Percentiles rank a stretch among this genome's conserved stretches.
phyloP scores from a whole-genome alignment of 2,113 vertebrate species.

The Acrocephalus kingi region DNA sequence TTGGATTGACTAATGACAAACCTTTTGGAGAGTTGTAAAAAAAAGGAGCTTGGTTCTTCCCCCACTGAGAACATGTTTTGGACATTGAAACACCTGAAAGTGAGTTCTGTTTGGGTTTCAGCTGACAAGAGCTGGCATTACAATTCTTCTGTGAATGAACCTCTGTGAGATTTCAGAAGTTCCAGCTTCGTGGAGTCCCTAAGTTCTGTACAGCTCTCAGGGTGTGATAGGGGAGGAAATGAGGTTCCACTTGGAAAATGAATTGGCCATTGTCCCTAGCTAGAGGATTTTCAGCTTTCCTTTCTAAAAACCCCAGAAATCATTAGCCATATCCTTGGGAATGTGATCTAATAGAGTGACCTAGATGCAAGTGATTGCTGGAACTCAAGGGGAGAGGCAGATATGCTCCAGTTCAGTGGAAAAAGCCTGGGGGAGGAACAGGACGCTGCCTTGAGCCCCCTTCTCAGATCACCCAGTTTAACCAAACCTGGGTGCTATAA shows the following conservation, averaged over 20 bases:
- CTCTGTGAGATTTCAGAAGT: neutral
- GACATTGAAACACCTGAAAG: neutral
- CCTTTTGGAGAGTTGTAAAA: neutral
- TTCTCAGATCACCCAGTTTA: neutral
- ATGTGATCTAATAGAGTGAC: constrained; percentile 13
- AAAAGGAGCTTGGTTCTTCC: neutral
- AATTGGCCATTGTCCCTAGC: neutral
- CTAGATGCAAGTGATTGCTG: constrained; percentile 17
- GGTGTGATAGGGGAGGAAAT: neutral
- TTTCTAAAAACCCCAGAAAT: constrained; percentile 1
- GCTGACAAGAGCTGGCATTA: neutral
- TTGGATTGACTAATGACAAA: neutral
- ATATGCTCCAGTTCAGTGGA: neutral
- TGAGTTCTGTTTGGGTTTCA: neutral
- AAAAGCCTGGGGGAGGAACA: neutral
- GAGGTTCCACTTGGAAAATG: neutral
- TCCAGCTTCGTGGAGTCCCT: neutral
- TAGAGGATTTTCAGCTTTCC: constrained; percentile 35
- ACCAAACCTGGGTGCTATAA: neutral
- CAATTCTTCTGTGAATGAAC: neutral
- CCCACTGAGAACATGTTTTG: rapidly evolving
- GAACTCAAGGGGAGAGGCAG: neutral
- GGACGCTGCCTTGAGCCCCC: rapidly evolving
- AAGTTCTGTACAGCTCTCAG: neutral
- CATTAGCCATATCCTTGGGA: constrained; percentile 14